phyloP scores from a whole-genome alignment of 1,140 invertebrate species.

The Diachasmimorpha longicaudata region DNA sequence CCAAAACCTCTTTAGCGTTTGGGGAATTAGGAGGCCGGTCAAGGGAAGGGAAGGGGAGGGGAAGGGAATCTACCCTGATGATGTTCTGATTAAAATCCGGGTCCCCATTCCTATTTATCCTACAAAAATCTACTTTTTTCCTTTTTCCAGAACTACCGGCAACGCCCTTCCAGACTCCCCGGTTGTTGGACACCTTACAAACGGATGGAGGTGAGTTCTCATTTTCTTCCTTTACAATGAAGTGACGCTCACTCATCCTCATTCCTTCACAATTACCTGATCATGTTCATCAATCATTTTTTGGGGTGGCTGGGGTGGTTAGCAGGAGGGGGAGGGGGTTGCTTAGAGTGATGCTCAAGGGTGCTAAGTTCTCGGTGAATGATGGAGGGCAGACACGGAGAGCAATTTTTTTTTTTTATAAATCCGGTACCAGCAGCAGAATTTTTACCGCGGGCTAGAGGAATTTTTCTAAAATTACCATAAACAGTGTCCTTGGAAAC shows the following conservation, averaged over 20 bases:
- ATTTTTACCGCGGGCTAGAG: too few relatives aligned
- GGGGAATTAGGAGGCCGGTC: too few relatives aligned
- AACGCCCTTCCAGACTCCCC: constrained; percentile 62
- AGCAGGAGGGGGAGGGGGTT: not conserved
- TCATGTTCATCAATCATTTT: not conserved
- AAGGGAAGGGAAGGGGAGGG: not conserved
- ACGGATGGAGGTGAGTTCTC: constrained; percentile 66
- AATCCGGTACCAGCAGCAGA: too few relatives aligned
- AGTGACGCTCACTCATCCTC: not conserved
- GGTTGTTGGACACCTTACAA: constrained; percentile 58
- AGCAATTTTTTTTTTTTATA: too few relatives aligned
- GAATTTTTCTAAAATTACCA: too few relatives aligned
- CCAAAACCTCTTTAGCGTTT: too few relatives aligned
- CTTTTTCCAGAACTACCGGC: constrained; percentile 62
- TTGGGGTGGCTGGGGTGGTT: not conserved
- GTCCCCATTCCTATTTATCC: constrained; percentile 35
- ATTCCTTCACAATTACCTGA: not conserved
- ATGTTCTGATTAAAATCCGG: not conserved
- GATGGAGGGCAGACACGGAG: not conserved
- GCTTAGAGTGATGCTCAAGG: not conserved
- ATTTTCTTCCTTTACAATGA: not conserved
- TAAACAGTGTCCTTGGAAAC: too few relatives aligned
- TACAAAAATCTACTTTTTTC: constrained; percentile 49
- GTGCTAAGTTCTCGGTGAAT: not conserved
- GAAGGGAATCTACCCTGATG: not conserved